phyloP scores from a whole-genome alignment of 2,888 invertebrate genomes.

The Pecten maximus region DNA sequence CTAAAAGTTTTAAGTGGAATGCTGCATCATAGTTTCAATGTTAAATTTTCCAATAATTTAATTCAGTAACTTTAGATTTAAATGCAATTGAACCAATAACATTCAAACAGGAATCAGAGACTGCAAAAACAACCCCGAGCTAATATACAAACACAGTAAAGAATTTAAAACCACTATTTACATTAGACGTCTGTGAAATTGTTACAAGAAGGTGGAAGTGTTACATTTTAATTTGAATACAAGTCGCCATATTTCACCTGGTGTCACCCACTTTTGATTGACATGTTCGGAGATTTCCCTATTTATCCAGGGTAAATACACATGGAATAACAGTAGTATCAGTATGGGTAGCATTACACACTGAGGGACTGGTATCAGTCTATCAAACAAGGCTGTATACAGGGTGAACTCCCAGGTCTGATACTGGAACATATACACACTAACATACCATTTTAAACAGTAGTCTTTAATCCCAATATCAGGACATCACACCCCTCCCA shows the following conservation, averaged over 20 bases:
- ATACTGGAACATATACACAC: background rate
- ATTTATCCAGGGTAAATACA: background rate
- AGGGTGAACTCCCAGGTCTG: background rate
- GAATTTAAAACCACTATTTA: background rate
- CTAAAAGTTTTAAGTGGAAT: background rate
- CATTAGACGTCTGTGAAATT: background rate
- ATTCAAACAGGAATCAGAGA: background rate
- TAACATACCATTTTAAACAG: slow-evolving; percentile 13
- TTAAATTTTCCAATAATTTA: background rate
- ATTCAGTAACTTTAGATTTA: background rate
- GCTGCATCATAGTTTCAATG: background rate
- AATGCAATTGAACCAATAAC: background rate
- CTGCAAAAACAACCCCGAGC: background rate
- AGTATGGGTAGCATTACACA: background rate
- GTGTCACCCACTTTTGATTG: background rate
- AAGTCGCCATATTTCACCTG: background rate
- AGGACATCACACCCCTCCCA: background rate
- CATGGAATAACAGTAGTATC: slow-evolving; percentile 1
- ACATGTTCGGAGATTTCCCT: background rate
- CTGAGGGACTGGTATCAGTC: background rate
- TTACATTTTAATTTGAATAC: background rate
- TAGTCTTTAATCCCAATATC: background rate
- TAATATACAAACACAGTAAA: background rate
- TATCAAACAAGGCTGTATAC: background rate
- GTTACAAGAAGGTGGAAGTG: background rate